phyloP scores from a whole-genome alignment of 35 echinoderm and acorn worm genomes.

The Ptychodera flava region DNA sequence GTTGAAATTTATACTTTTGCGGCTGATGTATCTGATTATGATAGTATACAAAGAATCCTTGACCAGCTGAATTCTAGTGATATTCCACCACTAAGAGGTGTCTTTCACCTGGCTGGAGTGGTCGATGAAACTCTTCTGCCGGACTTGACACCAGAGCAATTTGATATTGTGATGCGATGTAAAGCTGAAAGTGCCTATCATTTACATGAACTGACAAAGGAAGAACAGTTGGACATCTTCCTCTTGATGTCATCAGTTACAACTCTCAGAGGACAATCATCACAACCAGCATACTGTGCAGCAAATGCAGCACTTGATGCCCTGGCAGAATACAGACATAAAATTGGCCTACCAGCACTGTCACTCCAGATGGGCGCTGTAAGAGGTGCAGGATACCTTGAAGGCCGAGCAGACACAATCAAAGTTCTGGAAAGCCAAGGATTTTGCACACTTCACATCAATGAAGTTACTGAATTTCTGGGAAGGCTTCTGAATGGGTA shows the following conservation, averaged over 20 bases:
- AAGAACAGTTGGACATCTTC: slow-evolving; percentile 55
- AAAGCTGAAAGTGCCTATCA: slow-evolving; percentile 33
- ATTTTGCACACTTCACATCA: too few relatives aligned
- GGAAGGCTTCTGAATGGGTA: too few relatives aligned
- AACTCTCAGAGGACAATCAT: slow-evolving; percentile 45
- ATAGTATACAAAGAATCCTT: too few relatives aligned
- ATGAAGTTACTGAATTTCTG: too few relatives aligned
- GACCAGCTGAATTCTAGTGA: too few relatives aligned
- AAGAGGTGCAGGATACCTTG: slow-evolving; percentile 26
- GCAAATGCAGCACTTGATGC: slow-evolving; percentile 38
- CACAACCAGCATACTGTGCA: slow-evolving; percentile 37
- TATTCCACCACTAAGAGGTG: slow-evolving; percentile 32
- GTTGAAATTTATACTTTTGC: too few relatives aligned
- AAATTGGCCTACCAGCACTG: slow-evolving; percentile 45
- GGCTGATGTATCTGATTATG: too few relatives aligned
- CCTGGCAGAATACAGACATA: slow-evolving; percentile 32
- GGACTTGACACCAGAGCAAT: slow-evolving; percentile 3
- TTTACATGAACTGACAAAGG: slow-evolving; percentile 36
- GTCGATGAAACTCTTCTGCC: slow-evolving; percentile 25
- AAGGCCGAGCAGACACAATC: too few relatives aligned
- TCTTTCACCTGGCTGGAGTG: slow-evolving; percentile 56
- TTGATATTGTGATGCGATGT: slow-evolving; percentile 14
- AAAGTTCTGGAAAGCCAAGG: too few relatives aligned
- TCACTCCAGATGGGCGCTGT: slow-evolving; percentile 45
- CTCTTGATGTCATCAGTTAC: slow-evolving; percentile 44